phyloP scores from a whole-genome alignment of 2,113 vertebrate genomes.

The human region DNA sequence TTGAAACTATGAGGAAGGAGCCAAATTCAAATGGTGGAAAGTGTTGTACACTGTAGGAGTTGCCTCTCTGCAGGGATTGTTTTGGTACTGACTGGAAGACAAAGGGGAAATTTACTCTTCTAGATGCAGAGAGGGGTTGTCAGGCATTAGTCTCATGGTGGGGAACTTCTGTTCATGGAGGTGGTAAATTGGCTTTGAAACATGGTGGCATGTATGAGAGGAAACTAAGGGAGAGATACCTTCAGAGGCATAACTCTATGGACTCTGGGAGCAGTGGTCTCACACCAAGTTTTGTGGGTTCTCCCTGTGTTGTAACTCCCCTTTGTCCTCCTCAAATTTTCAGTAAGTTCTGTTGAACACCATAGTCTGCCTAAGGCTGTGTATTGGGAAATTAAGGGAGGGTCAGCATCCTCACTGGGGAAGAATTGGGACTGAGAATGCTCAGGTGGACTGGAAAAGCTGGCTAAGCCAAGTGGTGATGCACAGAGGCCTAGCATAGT shows the following conservation, averaged over 20 bases:
- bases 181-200: background rate
- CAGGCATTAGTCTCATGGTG: background rate
- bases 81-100: background rate
- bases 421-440: background rate
- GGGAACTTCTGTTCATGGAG: background rate
- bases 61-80: background rate
- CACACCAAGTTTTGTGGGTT: background rate
- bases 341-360: background rate
- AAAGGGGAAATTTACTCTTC: background rate
- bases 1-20: background rate
- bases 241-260: background rate
- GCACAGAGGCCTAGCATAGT: background rate
- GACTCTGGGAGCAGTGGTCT: background rate
- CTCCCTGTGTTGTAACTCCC: background rate
- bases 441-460: background rate
- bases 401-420: background rate
- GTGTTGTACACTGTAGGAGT: background rate
- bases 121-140: background rate
- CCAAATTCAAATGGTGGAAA: background rate
- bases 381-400: background rate
- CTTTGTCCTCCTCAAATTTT: background rate
- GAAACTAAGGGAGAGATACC: background rate
- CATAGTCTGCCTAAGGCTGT: background rate
- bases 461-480: background rate
- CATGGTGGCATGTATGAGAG: background rate